A percentile compares a stretch with the other conserved stretches of the same genome.
phyloP scores from a whole-genome alignment of 2,797 vertebrate species.

The Semaprochilodus insignis region DNA sequence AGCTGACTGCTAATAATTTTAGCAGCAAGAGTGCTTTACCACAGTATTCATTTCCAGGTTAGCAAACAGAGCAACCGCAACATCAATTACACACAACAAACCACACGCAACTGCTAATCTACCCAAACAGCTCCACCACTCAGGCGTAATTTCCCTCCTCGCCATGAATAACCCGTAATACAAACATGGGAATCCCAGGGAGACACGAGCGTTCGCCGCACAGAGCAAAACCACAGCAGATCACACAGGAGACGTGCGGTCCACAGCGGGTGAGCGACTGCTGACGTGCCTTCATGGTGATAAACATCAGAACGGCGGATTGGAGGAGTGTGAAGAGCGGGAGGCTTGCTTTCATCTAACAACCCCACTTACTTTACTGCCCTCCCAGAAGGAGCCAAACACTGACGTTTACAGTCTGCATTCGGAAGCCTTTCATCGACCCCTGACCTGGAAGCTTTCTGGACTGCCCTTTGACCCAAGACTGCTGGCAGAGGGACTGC shows the following conservation, averaged over 20 bases:
- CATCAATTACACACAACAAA: background rate
- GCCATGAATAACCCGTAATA: background rate
- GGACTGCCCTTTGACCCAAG: background rate
- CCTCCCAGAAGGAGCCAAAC: background rate
- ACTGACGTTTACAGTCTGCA: background rate
- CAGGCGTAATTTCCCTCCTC: background rate
- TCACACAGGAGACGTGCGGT: background rate
- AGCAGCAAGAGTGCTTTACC: background rate
- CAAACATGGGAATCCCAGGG: constrained; percentile 4
- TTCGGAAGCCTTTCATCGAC: background rate
- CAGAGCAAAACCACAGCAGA: background rate
- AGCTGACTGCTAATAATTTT: background rate
- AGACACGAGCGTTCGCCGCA: background rate
- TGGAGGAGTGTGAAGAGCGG: background rate
- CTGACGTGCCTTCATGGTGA: background rate
- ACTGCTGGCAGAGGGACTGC: too few species aligned
- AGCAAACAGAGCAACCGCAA: background rate
- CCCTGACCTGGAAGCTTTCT: background rate
- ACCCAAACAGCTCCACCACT: background rate
- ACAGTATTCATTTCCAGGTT: background rate
- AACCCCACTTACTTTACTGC: background rate
- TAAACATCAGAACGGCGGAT: background rate
- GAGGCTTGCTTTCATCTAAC: background rate
- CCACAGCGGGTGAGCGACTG: background rate
- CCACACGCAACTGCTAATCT: background rate